Evolutionary conservation across 2,113 vertebrate species (phyloP), one percentile per base, ranked within the genome.

Genomic region (Monopterus albus): DNA sequence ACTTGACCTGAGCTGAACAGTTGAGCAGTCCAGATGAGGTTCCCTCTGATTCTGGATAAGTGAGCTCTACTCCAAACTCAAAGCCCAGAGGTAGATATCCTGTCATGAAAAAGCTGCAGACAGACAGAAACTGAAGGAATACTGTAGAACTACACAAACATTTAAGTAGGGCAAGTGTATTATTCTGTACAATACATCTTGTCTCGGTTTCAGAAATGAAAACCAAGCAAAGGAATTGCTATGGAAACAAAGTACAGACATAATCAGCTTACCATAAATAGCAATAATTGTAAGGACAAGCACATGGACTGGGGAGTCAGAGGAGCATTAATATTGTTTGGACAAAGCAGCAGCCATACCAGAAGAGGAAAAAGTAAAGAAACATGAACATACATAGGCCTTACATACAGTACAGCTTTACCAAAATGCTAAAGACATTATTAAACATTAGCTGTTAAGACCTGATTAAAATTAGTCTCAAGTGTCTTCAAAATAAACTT

Each of bases 11-110:
- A 59, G 97, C 96, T 1, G 97, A 95, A 65, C 96, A 94, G 40
- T 99, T 99, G 33, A 99, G 95, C 28, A 99, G 93, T 4, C 98
- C 98, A 3, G 97, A 99, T 0, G 97, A 99, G 2, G 96, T 96
- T 82, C 96, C 97, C 87, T 99, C 98, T 1, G 96, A 97, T 72
- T 98, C 97, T 39, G 97, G 97, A 56, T 95, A 97, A 0, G 98
- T 99, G 84, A 99, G 89, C 77, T 99, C 98, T 7, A 92, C 97
- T 2, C 95, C 98, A 92, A 96, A 98, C 90, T 99, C 98, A 82
- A 97, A 99, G 29, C 98, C 98, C 77, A 99, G 81, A 0, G 98
- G 96, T 40, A 99, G 92, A 78, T 98, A 99, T 18, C 96, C 96
- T 0, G 97, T 97, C 97, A 99, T 99, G 81, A 98, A 99, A 88